Evolutionary conservation across 2,888 invertebrate species (phyloP), one percentile per base, ranked within the genome.

Genomic region (Ctenicera cuprea): DNA sequence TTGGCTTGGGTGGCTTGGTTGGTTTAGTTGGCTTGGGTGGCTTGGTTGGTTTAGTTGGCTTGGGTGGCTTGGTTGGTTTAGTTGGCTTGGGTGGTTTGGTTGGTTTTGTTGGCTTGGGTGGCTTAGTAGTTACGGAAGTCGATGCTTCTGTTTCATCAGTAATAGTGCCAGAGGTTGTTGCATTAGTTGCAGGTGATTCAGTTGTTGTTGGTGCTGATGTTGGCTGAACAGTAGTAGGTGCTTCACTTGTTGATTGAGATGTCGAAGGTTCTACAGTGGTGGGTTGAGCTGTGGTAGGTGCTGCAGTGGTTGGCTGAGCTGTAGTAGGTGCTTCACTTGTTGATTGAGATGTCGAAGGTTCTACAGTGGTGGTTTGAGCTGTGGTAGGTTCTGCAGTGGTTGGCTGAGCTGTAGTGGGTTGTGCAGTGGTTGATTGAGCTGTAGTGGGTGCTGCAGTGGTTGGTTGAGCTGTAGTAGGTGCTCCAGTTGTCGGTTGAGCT

Each of bases 1-100:
- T 67, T 4, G 67, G 38, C 8, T 22, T n/a, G 33, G 61, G 1
- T 30, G 68, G 43, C 18, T 30, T 59, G 0, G 68, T 61, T 0
- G 59, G 7, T 22, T 43, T 57, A n/a, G n/a, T n/a, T n/a, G n/a
- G n/a, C n/a, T n/a, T n/a, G n/a, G n/a, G n/a, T n/a, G n/a, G n/a
- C n/a, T n/a, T n/a, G 0, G 67, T 68, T 0, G 45, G 57, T 7
- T 54, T 57, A 0, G 57, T 61, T 38, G 62, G 62, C 43, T 16
- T 16, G 9, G n/a, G n/a, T n/a, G n/a, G n/a, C n/a, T 22, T 22
- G 7, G 41, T 41, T 4, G 67, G 38, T 7, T 22, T n/a, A 20
- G 61, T 0, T 30, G 68, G 43, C 18, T 30, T 59, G 0, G 68
- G 48, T 0, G 59, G 7, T 22, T 43, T 57, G 0, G 67, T 68